These are phyloP conservation scores for Rhinatrema bivittatum DNA, from an alignment of 2,797 vertebrate species.

Conservation along the genomic window DNA sequence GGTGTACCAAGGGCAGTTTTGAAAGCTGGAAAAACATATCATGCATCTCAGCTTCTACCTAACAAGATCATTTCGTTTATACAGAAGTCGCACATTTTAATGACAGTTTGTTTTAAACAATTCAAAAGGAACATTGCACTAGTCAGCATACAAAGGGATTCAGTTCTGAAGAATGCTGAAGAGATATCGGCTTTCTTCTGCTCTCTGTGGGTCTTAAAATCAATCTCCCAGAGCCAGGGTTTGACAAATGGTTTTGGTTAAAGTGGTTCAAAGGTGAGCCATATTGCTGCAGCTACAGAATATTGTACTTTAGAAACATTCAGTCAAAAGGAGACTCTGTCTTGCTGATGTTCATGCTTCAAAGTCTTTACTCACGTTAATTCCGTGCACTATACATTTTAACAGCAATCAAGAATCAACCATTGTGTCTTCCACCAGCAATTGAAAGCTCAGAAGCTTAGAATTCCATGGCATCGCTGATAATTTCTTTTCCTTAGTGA, in stretches of 20 bases:
- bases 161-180: no score
- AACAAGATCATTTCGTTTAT: no score
- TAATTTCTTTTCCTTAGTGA: not conserved
- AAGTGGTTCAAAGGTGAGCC: not conserved
- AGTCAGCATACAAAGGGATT: no score
- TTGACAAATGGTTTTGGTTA: slow-evolving; percentile 12
- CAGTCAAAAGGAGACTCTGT: not conserved
- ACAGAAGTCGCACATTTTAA: no score
- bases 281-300: slow-evolving; percentile 2
- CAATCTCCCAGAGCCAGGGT: slow-evolving; percentile 1
- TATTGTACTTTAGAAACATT: slow-evolving; percentile 1
- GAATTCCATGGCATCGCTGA: not conserved
- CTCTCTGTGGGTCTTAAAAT: slow-evolving; percentile 6
- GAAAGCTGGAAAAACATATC: no score
- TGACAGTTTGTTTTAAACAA: no score
- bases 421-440: not conserved
- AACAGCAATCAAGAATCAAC: not conserved
- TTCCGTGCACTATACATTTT: not conserved
- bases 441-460: not conserved
- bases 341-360: not conserved
- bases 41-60: no score
- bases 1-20: no score
- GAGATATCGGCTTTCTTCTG: not conserved
- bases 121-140: no score
- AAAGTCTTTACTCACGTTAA: not conserved